phyloP scores from a whole-genome alignment of 2,797 vertebrate species.

The Linurgus olivaceus region DNA sequence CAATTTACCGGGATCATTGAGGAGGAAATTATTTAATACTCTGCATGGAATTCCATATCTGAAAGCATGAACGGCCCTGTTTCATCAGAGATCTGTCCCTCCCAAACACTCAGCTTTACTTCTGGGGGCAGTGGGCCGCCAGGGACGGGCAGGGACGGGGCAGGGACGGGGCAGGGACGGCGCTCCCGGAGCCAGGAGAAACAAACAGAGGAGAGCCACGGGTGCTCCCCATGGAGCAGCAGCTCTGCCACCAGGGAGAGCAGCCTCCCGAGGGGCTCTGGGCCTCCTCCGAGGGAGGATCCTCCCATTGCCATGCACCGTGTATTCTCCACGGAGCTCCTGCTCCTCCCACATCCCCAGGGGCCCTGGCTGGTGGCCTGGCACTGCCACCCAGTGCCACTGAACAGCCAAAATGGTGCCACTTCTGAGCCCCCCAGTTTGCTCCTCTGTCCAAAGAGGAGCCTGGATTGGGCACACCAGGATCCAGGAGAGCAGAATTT shows the following conservation, averaged over 20 bases:
- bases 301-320: neutral
- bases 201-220: neutral
- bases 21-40: slow-evolving; percentile 83
- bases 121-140: neutral
- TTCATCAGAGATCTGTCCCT: neutral
- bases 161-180: neutral
- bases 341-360: rapidly evolving
- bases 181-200: neutral
- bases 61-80: slow-evolving; percentile 50
- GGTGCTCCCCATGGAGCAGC: neutral
- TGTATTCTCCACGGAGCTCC: rapidly evolving
- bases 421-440: rapidly evolving
- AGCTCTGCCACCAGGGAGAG: neutral
- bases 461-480: neutral
- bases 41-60: slow-evolving; percentile 69
- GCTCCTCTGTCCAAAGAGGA: neutral
- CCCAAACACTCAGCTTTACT: neutral
- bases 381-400: rapidly evolving
- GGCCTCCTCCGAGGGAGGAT: neutral
- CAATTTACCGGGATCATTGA: slow-evolving; percentile 79
- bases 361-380: neutral
- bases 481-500: neutral
- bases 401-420: rapidly evolving
- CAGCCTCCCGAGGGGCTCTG: neutral
- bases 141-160: neutral